Percentiles rank a stretch among this genome's conserved stretches.
phyloP scores from a whole-genome alignment of 2,888 invertebrate species.

The Noctua janthina region DNA sequence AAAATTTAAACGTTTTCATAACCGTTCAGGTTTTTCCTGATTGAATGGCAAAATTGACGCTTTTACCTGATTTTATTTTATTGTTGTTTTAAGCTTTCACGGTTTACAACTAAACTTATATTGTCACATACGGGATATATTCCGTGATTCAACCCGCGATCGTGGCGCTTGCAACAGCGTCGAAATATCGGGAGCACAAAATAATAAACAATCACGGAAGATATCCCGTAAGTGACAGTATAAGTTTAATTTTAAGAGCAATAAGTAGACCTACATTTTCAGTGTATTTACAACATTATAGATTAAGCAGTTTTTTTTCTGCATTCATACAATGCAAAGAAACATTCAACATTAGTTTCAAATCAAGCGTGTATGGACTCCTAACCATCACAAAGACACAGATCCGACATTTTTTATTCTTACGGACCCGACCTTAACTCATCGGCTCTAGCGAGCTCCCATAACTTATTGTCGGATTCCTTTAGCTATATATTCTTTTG shows the following conservation, averaged over 20 bases:
- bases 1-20: background rate
- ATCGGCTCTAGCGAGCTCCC: conserved; percentile 58
- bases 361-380: conserved; percentile 45
- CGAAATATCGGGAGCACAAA: too few relatives aligned
- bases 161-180: too few relatives aligned
- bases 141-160: too few relatives aligned
- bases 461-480: conserved; percentile 62
- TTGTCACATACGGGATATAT: too few relatives aligned
- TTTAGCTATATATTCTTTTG: conserved; percentile 59
- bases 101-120: too few relatives aligned
- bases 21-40: background rate
- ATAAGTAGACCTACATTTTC: background rate
- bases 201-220: too few relatives aligned
- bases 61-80: background rate
- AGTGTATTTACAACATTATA: background rate
- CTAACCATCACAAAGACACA: conserved; percentile 52
- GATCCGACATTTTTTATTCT: conserved; percentile 61
- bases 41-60: background rate
- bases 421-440: conserved; percentile 57
- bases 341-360: conserved; percentile 27
- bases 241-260: background rate
- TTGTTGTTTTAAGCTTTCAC: too few relatives aligned
- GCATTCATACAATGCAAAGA: conserved; percentile 1
- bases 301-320: background rate
- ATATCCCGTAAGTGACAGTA: too few relatives aligned